A percentile compares a stretch with the other conserved stretches of the same genome.
Conservation (phyloP, 2,888 invertebrate species). For the Adela reaumurella region DNA sequence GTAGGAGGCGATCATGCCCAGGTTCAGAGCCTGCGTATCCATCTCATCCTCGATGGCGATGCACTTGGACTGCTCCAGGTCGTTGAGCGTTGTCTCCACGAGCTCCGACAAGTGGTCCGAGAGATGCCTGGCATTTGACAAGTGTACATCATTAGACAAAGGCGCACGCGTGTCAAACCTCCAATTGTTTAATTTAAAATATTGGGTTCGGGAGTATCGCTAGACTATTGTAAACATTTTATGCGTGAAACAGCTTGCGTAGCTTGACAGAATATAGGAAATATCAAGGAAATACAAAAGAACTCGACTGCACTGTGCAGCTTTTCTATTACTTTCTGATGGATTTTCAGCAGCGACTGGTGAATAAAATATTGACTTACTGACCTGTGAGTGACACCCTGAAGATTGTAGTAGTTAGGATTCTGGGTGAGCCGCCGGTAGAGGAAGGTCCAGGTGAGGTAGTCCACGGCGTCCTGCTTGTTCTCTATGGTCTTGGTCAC, state of each 20-base stretch:
- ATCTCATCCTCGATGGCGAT: slow-evolving; percentile 97
- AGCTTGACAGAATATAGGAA: too few species aligned
- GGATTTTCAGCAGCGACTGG: too few species aligned
- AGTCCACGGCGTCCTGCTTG: slow-evolving; percentile 99
- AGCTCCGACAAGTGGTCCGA: slow-evolving; percentile 98
- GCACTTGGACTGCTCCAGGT: slow-evolving; percentile 95
- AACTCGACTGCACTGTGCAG: too few species aligned
- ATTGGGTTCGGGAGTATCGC: too few species aligned
- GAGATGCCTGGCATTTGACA: slow-evolving; percentile 71
- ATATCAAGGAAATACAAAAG: too few species aligned
- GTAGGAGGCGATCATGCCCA: slow-evolving; percentile 99
- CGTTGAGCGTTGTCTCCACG: slow-evolving; percentile 91
- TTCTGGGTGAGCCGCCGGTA: slow-evolving; percentile 97
- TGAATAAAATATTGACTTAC: too few species aligned
- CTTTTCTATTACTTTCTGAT: too few species aligned
- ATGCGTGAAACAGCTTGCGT: too few species aligned
- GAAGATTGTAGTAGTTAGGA: slow-evolving; percentile 98
- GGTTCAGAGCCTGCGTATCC: slow-evolving; percentile 93
- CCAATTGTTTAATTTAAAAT: too few species aligned
- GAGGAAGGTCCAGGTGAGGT: slow-evolving; percentile 98
- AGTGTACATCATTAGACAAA: background rate
- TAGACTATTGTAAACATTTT: too few species aligned
- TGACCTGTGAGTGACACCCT: slow-evolving; percentile 85
- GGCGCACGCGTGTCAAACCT: too few species aligned
- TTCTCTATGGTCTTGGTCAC: slow-evolving; percentile 99